Evolutionary conservation across 1,140 invertebrate genomes (phyloP), one percentile per base, ranked within the genome.

Genomic region (Sycobia sp.): DNA sequence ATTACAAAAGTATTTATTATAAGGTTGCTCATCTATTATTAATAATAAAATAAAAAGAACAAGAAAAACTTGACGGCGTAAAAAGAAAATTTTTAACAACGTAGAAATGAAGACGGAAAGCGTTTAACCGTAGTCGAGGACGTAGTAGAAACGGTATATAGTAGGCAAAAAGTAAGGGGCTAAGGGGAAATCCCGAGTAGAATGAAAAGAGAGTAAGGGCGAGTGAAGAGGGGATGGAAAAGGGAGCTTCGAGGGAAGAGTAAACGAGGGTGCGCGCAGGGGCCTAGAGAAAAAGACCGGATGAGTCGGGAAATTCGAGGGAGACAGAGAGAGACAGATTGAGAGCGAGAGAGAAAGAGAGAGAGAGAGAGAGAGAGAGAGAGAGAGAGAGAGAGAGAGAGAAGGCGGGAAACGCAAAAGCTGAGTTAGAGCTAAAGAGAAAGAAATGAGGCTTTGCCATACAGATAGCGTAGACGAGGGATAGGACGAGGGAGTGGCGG

Each of bases 241-340:
- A 25, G 27, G 38, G 39, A 2, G 32, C 29, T 44, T 13, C 22
- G 18, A 39, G 43, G 44, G 29, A 59, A 59, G 44, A 60, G 36
- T 32, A 60, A 60, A 60, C 47, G 58, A 53, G 54, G 29, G n/a
- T 47, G 62, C 46, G 54, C 39, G 50, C 38, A 53, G 46, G 22
- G 36, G 46, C 5, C 25, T n/a, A n/a, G n/a, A n/a, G n/a, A n/a
- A n/a, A n/a, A n/a, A n/a, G n/a, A n/a, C n/a, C n/a, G n/a, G n/a
- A n/a, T n/a, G n/a, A n/a, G n/a, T n/a, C n/a, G n/a, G n/a, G n/a
- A n/a, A n/a, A n/a, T n/a, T n/a, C n/a, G n/a, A n/a, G n/a, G n/a
- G 29, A 32, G 11, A 11, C 29, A 7, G 29, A 32, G 29, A 32
- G 29, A 11, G 11, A 32, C 4, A 11, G 11, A 11, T 7, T 32